phyloP scores from a whole-genome alignment of 1,140 invertebrate species.

The Mizuhopecten yessoensis region DNA sequence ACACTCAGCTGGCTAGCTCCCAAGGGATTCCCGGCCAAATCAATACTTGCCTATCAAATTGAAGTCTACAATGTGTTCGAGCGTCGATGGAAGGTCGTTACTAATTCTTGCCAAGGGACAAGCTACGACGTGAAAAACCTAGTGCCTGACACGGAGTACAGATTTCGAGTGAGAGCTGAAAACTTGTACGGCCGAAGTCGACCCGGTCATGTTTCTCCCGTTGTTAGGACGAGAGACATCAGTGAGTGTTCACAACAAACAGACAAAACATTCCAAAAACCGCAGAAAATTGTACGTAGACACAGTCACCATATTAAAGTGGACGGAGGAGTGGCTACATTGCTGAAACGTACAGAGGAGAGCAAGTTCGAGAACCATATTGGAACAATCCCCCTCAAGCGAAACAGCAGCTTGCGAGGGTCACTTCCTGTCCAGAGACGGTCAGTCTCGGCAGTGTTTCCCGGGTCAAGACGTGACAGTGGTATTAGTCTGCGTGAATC shows the following conservation, averaged over 20 bases:
- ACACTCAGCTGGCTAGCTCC: conserved; percentile 75
- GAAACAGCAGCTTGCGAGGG: conserved; percentile 65
- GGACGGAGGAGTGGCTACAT: conserved; percentile 70
- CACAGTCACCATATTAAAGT: conserved; percentile 76
- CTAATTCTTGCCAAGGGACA: conserved; percentile 95
- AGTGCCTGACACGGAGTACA: conserved; percentile 94
- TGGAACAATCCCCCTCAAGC: conserved; percentile 66
- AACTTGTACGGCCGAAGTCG: conserved; percentile 98
- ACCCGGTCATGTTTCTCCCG: conserved; percentile 85
- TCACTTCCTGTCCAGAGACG: conserved; percentile 64
- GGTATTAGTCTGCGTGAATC: conserved; percentile 62
- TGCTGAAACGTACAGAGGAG: conserved; percentile 68
- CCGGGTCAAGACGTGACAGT: conserved; percentile 69
- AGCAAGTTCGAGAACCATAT: conserved; percentile 55
- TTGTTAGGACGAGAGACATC: conserved; percentile 64
- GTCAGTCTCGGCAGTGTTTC: conserved; percentile 71
- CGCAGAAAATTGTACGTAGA: conserved; percentile 63
- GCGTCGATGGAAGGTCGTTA: conserved; percentile 92
- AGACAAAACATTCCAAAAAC: conserved; percentile 60
- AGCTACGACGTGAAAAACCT: conserved; percentile 95
- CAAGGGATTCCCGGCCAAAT: conserved; percentile 57
- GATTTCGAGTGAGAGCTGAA: conserved; percentile 98
- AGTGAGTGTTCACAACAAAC: conserved; percentile 52
- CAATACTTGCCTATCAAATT: conserved; percentile 77
- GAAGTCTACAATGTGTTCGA: conserved; percentile 68